A percentile compares a stretch with the other conserved stretches of the same genome.
Conservation (phyloP, 2,113 vertebrate genomes). For the Pterocles orientalis region DNA sequence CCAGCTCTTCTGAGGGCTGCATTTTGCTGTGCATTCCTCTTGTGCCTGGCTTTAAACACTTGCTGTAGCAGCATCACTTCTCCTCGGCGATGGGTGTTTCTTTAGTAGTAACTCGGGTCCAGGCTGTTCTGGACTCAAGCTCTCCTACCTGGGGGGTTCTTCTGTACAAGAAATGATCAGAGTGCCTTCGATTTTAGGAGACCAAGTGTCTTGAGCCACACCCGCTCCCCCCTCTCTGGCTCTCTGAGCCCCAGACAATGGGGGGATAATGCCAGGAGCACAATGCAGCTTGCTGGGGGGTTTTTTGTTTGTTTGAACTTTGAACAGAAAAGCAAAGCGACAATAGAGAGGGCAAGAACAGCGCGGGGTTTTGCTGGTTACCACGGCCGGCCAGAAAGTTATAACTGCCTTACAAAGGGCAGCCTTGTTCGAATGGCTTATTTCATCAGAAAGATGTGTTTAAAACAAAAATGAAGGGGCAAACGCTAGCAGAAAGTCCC, state of each 20-base stretch:
- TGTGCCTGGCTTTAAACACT: neutral
- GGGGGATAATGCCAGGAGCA: neutral
- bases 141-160: neutral
- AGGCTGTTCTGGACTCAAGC: fast-evolving
- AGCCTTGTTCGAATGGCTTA: neutral
- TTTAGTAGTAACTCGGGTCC: neutral
- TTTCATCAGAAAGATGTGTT: neutral
- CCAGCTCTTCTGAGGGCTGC: neutral
- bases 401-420: neutral
- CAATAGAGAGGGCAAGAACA: constrained; percentile 15
- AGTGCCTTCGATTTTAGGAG: neutral
- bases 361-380: neutral
- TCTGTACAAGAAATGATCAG: fast-evolving
- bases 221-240: neutral
- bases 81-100: neutral
- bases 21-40: neutral
- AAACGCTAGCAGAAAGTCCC: neutral
- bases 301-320: constrained; percentile 7
- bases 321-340: neutral
- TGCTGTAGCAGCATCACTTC: fast-evolving
- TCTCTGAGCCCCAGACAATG: neutral
- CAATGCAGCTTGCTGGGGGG: neutral
- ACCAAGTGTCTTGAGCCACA: neutral
- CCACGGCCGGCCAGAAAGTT: neutral
- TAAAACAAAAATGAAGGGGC: neutral